Evolutionary conservation across 2,888 invertebrate species (phyloP).

Genomic region (Andrena haemorrhoa): DNA sequence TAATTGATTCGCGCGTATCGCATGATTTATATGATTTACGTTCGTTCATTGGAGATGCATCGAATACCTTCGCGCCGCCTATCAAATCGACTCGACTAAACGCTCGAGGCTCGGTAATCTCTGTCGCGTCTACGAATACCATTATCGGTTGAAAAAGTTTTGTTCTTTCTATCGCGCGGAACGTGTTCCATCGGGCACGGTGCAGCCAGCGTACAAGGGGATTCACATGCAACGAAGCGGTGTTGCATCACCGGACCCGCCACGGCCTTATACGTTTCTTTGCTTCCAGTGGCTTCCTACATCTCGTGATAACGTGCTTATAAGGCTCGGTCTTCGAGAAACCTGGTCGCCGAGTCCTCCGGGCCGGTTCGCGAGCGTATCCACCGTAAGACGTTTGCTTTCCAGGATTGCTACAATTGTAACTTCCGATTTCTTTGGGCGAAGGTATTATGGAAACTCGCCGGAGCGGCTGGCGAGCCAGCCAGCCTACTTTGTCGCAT

Average conservation of each 20-base stretch:
- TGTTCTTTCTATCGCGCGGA: conserved; percentile 54
- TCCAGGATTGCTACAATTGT: conserved; percentile 59
- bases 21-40: conserved; percentile 49
- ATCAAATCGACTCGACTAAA: conserved; percentile 15
- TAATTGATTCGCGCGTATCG: conserved; percentile 50
- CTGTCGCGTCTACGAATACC: conserved; percentile 20
- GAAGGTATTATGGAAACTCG: conserved; percentile 33
- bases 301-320: conserved; percentile 79
- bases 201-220: conserved; percentile 51
- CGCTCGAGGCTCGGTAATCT: conserved; percentile 25
- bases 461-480: not conserved
- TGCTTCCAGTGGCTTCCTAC: conserved; percentile 77
- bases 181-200: conserved; percentile 54
- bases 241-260: conserved; percentile 71
- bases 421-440: conserved; percentile 56
- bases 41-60: conserved; percentile 47
- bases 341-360: conserved; percentile 51
- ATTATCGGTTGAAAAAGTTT: conserved; percentile 48
- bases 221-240: conserved; percentile 71
- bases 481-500: conserved; percentile 6
- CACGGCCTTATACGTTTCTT: conserved; percentile 77
- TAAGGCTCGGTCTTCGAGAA: conserved; percentile 75
- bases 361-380: conserved; percentile 40
- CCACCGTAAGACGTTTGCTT: conserved; percentile 39
- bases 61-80: conserved; percentile 25